Evolutionary conservation across 2,888 invertebrate genomes (phyloP).

Genomic region (Dione juno): DNA sequence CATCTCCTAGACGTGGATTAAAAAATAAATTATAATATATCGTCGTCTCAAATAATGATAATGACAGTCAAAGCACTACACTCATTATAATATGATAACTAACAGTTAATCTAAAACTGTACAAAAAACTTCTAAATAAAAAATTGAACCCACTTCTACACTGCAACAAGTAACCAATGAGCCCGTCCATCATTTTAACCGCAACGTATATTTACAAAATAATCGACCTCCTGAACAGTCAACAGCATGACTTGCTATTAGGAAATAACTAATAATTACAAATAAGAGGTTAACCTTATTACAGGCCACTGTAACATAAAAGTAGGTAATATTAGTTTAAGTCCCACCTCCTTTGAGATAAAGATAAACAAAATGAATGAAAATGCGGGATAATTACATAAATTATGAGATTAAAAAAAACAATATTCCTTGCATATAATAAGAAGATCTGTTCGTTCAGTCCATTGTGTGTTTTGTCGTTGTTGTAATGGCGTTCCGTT

Average conservation of each 20-base stretch:
- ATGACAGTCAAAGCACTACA: no score
- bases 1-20: no score
- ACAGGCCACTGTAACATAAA: neutral
- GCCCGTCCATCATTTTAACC: neutral
- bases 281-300: constrained; percentile 1
- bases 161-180: neutral
- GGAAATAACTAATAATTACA: constrained; percentile 17
- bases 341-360: neutral
- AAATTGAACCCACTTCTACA: neutral
- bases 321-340: neutral
- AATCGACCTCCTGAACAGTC: constrained; percentile 19
- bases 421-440: constrained; percentile 51
- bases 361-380: constrained; percentile 4
- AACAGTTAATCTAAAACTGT: no score
- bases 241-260: constrained; percentile 27
- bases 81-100: no score
- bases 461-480: constrained; percentile 36
- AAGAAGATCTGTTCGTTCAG: constrained; percentile 32
- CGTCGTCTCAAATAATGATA: no score
- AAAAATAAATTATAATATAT: no score
- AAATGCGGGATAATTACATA: constrained; percentile 5
- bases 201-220: constrained; percentile 22
- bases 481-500: constrained; percentile 41
- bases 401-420: constrained; percentile 47
- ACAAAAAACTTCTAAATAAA: neutral